A percentile compares a stretch with the other conserved stretches of the same genome.
These are phyloP conservation scores for Limnephilus marmoratus DNA, from an alignment of 2,888 invertebrate genomes.

Conservation along the genomic window DNA sequence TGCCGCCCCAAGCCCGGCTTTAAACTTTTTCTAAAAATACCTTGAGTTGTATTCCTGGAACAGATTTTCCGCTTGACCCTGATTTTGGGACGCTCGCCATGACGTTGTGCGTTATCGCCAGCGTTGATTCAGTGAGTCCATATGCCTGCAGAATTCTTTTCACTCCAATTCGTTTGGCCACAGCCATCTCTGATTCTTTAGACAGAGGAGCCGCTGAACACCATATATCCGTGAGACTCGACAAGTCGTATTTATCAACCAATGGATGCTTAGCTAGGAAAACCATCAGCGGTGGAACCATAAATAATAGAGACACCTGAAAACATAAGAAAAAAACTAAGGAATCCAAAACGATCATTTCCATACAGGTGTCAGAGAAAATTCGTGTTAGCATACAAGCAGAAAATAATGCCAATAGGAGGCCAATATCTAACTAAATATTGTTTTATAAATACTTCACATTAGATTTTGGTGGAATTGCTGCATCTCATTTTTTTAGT, in stretches of 20 bases:
- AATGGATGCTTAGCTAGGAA: slow-evolving; percentile 90
- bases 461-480: background rate
- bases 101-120: slow-evolving; percentile 70
- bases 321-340: background rate
- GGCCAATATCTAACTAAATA: background rate
- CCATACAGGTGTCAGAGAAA: background rate
- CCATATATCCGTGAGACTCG: slow-evolving; percentile 82
- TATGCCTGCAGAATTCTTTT: slow-evolving; percentile 83
- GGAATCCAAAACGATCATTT: background rate
- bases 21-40: slow-evolving; percentile 68
- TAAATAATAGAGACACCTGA: slow-evolving; percentile 81
- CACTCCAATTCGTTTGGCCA: slow-evolving; percentile 76
- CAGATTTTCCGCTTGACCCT: slow-evolving; percentile 78
- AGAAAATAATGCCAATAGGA: background rate
- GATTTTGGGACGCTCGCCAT: slow-evolving; percentile 76
- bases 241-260: slow-evolving; percentile 86
- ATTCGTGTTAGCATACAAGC: background rate
- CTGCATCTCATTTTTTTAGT: background rate
- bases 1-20: too few species aligned
- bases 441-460: background rate
- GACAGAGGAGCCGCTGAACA: slow-evolving; percentile 92
- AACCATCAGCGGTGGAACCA: slow-evolving; percentile 91
- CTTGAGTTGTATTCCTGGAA: slow-evolving; percentile 82
- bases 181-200: slow-evolving; percentile 81
- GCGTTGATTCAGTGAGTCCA: slow-evolving; percentile 88